Evolutionary conservation across 1,140 invertebrate species (phyloP).

Genomic region (Procambarus clarkii): DNA sequence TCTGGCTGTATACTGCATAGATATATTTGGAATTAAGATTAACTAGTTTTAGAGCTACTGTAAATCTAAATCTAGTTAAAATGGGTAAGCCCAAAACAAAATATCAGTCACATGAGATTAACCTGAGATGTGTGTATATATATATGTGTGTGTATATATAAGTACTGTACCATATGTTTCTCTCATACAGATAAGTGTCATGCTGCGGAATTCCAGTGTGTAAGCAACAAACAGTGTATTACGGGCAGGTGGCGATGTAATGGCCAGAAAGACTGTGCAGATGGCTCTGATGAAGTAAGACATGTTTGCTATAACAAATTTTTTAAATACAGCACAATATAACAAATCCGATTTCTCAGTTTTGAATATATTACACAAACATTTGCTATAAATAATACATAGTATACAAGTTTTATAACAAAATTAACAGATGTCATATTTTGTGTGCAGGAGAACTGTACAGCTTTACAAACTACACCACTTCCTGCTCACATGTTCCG

Average conservation of each 20-base stretch:
- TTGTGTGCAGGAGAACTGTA: conserved; percentile 29
- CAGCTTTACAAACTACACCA: not conserved
- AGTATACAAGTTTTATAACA: too few relatives aligned
- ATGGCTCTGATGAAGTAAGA: conserved; percentile 70
- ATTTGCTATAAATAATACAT: not conserved
- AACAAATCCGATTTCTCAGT: too few relatives aligned
- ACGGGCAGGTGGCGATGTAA: conserved; percentile 74
- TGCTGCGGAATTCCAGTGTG: conserved; percentile 76
- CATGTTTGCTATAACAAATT: not conserved
- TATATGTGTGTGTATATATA: too few relatives aligned
- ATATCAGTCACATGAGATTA: too few relatives aligned
- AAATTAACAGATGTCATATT: not conserved
- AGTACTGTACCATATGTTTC: not conserved
- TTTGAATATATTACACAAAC: not conserved
- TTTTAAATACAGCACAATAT: too few relatives aligned
- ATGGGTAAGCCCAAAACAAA: too few relatives aligned
- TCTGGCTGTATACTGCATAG: too few relatives aligned
- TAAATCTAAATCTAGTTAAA: too few relatives aligned
- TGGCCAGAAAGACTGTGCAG: conserved; percentile 73
- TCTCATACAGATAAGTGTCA: conserved; percentile 42
- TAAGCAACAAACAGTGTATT: conserved; percentile 74
- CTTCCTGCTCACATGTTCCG: conserved; percentile 76
- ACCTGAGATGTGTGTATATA: too few relatives aligned
- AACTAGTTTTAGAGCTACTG: too few relatives aligned
- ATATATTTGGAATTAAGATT: too few relatives aligned